A percentile compares a stretch with the other conserved stretches of the same genome.
phyloP scores from a whole-genome alignment of 2,888 invertebrate species.

The Anagyrus pseudococci region DNA sequence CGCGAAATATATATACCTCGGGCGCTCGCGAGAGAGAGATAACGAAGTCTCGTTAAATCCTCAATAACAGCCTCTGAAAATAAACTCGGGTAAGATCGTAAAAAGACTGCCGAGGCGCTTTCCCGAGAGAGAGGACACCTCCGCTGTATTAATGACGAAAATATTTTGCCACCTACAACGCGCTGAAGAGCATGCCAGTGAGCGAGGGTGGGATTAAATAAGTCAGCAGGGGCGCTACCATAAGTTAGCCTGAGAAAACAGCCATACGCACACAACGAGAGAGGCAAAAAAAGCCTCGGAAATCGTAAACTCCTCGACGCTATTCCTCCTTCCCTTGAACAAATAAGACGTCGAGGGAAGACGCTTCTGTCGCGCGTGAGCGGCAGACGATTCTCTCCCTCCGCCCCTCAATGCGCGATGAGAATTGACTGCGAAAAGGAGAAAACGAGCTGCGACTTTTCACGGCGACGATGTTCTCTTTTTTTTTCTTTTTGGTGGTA shows the following conservation, averaged over 20 bases:
- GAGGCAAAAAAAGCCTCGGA: slow-evolving; percentile 43
- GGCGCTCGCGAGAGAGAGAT: too few species aligned
- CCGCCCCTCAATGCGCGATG: too few species aligned
- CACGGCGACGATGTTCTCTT: background rate
- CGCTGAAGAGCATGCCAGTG: slow-evolving; percentile 2
- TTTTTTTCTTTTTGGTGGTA: background rate
- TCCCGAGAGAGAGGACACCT: too few species aligned
- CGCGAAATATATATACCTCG: too few species aligned
- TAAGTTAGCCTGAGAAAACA: too few species aligned
- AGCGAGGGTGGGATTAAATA: too few species aligned
- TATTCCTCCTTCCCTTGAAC: slow-evolving; percentile 56
- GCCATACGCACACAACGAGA: slow-evolving; percentile 38
- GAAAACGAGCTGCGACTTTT: slow-evolving; percentile 14
- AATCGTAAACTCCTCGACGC: slow-evolving; percentile 60
- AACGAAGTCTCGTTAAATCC: too few species aligned
- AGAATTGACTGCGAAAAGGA: slow-evolving; percentile 20
- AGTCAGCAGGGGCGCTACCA: too few species aligned
- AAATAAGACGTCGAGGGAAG: slow-evolving; percentile 53
- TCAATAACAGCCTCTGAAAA: too few species aligned
- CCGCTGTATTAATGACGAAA: slow-evolving; percentile 24
- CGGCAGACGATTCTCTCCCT: too few species aligned
- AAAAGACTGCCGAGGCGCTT: too few species aligned
- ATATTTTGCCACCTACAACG: slow-evolving; percentile 16
- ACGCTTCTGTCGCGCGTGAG: slow-evolving; percentile 17
- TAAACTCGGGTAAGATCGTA: too few species aligned